Percentiles rank a stretch among this genome's conserved stretches.
phyloP scores from a whole-genome alignment of 2,113 vertebrate species.

The Ceyx melanurus region DNA sequence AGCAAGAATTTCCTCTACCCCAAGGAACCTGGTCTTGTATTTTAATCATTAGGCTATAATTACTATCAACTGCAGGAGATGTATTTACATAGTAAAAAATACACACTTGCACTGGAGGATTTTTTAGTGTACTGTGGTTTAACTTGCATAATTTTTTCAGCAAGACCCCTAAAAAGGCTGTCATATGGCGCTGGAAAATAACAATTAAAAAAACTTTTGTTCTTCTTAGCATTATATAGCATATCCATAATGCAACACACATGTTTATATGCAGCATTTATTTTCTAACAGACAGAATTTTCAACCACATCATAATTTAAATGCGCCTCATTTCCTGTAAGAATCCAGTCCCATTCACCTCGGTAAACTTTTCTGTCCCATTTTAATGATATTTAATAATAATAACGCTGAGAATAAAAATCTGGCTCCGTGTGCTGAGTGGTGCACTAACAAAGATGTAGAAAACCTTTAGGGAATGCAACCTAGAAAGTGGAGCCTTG shows the following conservation, averaged over 20 bases:
- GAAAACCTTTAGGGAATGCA: neutral
- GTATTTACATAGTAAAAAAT: neutral
- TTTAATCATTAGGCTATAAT: neutral
- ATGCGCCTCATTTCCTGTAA: neutral
- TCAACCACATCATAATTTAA: neutral
- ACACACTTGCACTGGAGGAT: neutral
- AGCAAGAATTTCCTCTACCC: neutral
- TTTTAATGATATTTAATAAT: conserved; percentile 2
- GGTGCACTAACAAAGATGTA: neutral
- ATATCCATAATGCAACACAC: neutral
- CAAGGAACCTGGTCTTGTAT: neutral
- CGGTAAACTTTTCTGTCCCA: neutral
- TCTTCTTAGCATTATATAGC: neutral
- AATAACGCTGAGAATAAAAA: neutral
- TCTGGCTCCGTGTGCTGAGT: neutral
- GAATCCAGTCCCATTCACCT: neutral
- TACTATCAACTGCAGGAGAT: neutral
- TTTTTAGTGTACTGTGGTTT: neutral
- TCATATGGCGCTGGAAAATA: neutral
- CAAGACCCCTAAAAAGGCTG: neutral
- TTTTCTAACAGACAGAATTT: neutral
- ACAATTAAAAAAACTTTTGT: neutral
- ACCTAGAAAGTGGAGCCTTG: neutral
- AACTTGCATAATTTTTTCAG: neutral
- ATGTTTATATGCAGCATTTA: neutral